Evolutionary conservation across 1,140 invertebrate species (phyloP), one percentile per base, ranked within the genome.

Genomic region (Penaeus chinensis): DNA sequence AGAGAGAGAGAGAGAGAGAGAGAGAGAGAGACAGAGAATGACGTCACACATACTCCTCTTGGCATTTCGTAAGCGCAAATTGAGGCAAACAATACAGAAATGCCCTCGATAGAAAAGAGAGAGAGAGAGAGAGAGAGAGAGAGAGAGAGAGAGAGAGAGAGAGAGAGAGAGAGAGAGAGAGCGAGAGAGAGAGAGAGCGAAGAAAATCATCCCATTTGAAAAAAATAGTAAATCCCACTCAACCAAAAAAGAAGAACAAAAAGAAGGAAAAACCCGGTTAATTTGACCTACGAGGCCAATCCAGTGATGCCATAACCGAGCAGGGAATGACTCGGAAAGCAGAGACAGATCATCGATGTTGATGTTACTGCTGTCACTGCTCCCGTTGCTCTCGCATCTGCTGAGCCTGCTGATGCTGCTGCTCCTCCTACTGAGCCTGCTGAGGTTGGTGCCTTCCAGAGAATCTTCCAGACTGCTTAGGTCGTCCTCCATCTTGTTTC

Each of bases 261-360:
- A 37, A 83, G 62, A 71, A 24, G 27, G 1, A 61, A 5, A 37
- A 24, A 3, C 19, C 32, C 24, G 61, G 63, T 32, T 2, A 69
- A 76, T 78, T 2, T 37, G 32, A 87, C 86, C 54, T 87, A 87
- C 86, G 16, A 87, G 80, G n/a, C 86, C 80, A 8, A 81, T 87
- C 86, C 86, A 87, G 42, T 77, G 86, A 47, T 87, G 86, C 86
- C 86, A 87, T 22, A 87, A n/a, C 24, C 80, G 65, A 22, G 86
- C 86, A 5, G 86, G 86, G 42, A 87, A 87, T 11, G 86, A 87
- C 37, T 78, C 86, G 4, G 86, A 87, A 20, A 87, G 60, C 61
- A 87, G 60, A 16, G 79, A 82, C 27, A 87, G 71, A 20, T 87
- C 86, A 27, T 87, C 86, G n/a, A 87, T 83, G 74, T 87, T 87